These are phyloP conservation scores for Oryzias melastigma DNA, from an alignment of 2,113 vertebrate species.

Conservation along the genomic window DNA sequence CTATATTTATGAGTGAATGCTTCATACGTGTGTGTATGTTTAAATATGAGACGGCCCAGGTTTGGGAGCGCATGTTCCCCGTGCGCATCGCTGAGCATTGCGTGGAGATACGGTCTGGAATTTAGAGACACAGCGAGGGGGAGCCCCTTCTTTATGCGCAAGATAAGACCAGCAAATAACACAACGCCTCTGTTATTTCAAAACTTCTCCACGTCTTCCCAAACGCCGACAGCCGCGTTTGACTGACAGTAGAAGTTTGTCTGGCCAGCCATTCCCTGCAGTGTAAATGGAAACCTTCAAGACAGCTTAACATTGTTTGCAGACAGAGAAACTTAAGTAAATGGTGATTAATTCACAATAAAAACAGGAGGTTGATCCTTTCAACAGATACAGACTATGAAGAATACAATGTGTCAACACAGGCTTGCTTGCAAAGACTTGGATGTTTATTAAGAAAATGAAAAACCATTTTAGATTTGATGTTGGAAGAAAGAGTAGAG, in stretches of 20 bases:
- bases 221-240: not conserved
- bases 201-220: constrained; percentile 21
- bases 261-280: not conserved
- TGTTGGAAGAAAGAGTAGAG: no score
- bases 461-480: no score
- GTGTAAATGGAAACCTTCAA: not conserved
- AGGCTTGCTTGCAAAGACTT: no score
- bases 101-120: constrained; percentile 61
- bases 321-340: not conserved
- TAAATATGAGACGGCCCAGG: constrained; percentile 6
- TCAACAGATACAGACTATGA: not conserved
- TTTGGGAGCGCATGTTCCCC: constrained; percentile 17
- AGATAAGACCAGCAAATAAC: constrained; percentile 67
- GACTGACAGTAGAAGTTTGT: constrained; percentile 1
- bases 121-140: constrained; percentile 50
- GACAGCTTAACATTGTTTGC: not conserved
- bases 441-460: no score
- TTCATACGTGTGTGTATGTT: constrained; percentile 17
- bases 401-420: not conserved
- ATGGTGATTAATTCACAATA: not conserved
- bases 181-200: constrained; percentile 34
- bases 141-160: constrained; percentile 59
- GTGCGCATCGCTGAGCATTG: constrained; percentile 50
- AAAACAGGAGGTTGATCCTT: not conserved
- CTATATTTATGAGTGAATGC: constrained; percentile 20